A percentile compares a stretch with the other conserved stretches of the same genome.
These are phyloP conservation scores for Lomographa bimaculata DNA, from an alignment of 2,888 invertebrate species.

Conservation along the genomic window DNA sequence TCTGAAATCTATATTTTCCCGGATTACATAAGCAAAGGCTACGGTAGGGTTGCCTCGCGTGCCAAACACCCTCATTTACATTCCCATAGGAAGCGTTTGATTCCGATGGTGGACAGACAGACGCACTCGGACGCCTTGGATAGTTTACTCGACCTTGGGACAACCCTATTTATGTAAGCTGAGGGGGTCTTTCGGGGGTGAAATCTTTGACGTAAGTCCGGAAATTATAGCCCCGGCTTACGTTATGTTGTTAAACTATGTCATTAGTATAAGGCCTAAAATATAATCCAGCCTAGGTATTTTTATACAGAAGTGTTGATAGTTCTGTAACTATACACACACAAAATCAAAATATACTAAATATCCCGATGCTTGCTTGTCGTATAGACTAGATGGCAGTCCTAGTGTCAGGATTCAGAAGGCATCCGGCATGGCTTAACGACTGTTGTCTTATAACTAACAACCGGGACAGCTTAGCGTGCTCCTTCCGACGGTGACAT, in stretches of 20 bases:
- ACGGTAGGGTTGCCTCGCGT: conserved; percentile 53
- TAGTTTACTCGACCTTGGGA: conserved; percentile 20
- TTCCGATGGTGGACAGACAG: conserved; percentile 58
- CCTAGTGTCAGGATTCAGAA: too few relatives aligned
- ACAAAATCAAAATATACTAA: too few relatives aligned
- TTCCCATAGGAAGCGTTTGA: conserved; percentile 64
- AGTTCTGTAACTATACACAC: too few relatives aligned
- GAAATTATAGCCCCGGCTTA: conserved; percentile 18
- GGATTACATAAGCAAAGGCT: conserved; percentile 43
- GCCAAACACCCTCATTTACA: conserved; percentile 54
- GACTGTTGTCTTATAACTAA: too few relatives aligned
- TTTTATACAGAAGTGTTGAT: too few relatives aligned
- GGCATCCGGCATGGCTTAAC: too few relatives aligned
- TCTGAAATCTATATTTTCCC: conserved; percentile 17
- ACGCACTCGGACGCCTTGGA: conserved; percentile 41
- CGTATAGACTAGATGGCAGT: too few relatives aligned
- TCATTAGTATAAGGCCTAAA: conserved; percentile 5
- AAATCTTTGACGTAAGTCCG: conserved; percentile 16
- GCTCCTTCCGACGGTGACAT: too few relatives aligned
- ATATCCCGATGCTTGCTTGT: too few relatives aligned
- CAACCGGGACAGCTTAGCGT: too few relatives aligned
- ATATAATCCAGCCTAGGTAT: too few relatives aligned
- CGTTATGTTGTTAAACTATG: conserved; percentile 2
- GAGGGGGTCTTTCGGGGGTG: conserved; percentile 12
- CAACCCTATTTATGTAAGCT: conserved; percentile 19